phyloP scores from a whole-genome alignment of 1,140 invertebrate genomes.

The Bactericera cockerelli region DNA sequence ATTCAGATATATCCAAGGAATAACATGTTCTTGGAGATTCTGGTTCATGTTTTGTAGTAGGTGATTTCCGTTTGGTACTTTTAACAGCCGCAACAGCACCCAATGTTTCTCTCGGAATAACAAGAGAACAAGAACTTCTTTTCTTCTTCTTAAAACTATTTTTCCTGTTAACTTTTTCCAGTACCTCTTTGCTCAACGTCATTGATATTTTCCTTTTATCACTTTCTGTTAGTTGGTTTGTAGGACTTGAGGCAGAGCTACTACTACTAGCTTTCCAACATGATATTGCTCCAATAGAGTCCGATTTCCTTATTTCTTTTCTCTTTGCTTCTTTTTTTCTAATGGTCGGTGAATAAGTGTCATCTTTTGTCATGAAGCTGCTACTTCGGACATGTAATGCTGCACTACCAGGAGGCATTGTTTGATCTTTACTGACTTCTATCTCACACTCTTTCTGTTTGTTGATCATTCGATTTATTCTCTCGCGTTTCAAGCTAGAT shows the following conservation, averaged over 20 bases:
- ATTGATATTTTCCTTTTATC: constrained; percentile 56
- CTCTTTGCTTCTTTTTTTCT: constrained; percentile 26
- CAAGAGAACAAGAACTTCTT: constrained; percentile 22
- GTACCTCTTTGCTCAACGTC: constrained; percentile 51
- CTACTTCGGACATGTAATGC: constrained; percentile 46
- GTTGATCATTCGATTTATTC: constrained; percentile 24
- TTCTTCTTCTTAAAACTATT: constrained; percentile 30
- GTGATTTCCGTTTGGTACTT: constrained; percentile 26
- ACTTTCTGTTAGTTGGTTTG: constrained; percentile 39
- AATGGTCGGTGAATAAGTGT: constrained; percentile 29
- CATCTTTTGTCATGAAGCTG: constrained; percentile 36
- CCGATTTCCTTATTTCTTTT: constrained; percentile 32
- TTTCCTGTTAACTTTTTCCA: constrained; percentile 37
- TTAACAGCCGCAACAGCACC: constrained; percentile 42
- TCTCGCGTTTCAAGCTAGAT: constrained; percentile 29
- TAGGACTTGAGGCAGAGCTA: constrained; percentile 14
- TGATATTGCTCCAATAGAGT: constrained; percentile 38
- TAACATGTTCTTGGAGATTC: constrained; percentile 37
- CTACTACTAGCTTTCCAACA: constrained; percentile 24
- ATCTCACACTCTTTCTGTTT: constrained; percentile 38
- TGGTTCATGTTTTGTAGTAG: constrained; percentile 20
- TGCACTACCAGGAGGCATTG: constrained; percentile 9
- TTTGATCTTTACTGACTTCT: constrained; percentile 17
- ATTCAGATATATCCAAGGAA: constrained; percentile 34
- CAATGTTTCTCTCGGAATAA: constrained; percentile 42